Evolutionary conservation across 2,888 invertebrate genomes (phyloP).

Genomic region (Lissocephala sabroskyi): DNA sequence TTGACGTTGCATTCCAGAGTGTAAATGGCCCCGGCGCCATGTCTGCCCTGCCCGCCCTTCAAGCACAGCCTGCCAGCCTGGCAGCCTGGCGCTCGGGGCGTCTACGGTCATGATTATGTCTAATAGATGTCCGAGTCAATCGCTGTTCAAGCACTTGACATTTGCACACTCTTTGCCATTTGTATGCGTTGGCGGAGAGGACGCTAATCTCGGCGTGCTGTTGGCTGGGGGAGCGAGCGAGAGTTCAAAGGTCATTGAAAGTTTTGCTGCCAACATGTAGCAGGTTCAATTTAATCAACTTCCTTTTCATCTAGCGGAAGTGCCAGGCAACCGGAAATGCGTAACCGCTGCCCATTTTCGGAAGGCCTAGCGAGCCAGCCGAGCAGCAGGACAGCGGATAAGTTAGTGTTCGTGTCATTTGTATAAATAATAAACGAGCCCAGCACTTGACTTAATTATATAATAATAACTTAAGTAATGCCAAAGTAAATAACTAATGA

Average conservation of each 20-base stretch:
- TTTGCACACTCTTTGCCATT: slow-evolving; percentile 30
- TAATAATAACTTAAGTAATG: slow-evolving; percentile 40
- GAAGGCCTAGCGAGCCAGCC: too few species aligned
- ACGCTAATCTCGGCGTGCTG: too few species aligned
- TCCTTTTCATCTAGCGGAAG: too few species aligned
- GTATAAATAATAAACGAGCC: slow-evolving; percentile 31
- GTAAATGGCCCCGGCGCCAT: slow-evolving; percentile 3
- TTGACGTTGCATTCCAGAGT: neutral
- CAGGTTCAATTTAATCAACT: too few species aligned
- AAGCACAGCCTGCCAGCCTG: neutral
- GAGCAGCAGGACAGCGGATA: too few species aligned
- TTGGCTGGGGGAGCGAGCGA: too few species aligned
- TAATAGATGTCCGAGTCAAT: slow-evolving; percentile 69
- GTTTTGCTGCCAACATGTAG: too few species aligned
- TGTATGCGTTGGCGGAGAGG: neutral
- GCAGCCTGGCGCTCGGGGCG: too few species aligned
- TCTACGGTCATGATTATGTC: slow-evolving; percentile 62
- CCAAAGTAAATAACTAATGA: slow-evolving; percentile 50
- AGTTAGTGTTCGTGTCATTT: neutral
- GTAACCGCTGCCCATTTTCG: too few species aligned
- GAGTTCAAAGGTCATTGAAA: too few species aligned
- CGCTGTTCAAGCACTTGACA: slow-evolving; percentile 65
- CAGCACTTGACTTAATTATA: slow-evolving; percentile 45
- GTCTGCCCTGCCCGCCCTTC: neutral
- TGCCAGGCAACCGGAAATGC: neutral